Base-by-base conservation (phyloP, 2,888 invertebrate genomes). In the Tryphoninae sp. region DNA sequence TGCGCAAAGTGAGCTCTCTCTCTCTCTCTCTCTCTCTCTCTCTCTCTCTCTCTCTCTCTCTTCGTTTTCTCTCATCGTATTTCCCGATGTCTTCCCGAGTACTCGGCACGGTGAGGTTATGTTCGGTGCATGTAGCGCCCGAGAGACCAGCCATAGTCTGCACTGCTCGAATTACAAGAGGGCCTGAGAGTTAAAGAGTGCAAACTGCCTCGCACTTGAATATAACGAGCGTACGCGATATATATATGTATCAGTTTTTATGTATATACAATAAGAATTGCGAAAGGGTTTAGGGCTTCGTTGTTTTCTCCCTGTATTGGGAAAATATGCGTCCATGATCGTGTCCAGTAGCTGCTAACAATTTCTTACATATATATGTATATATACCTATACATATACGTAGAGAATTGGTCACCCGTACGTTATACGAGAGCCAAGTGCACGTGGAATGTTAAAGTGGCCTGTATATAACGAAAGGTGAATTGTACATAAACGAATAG, bases 171-270 rank as follows among this genome's bases (percentile, higher is more conserved):
- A 26, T 76, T 71, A 67, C 75, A 51, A 75, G 45, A 33, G 13
- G 8, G 49, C 45, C 62, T 55, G 73, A 77, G 73, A 69, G 81
- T 81, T 73, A 77, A 73, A 69, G 77, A 81, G 77, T 81, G 81
- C 81, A 73, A 81, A 81, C 81, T 77, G 51, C 73, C 64, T 80
- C 26, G 80, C 75, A 76, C 73, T 73, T 68, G 58, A 51, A 26
- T 49, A 51, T 77, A 81, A 77, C 58, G 81, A 81, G 58, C 77
- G 49, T 51, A 73, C 73, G 55, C 62, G 81, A 55, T 69, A 59
- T 69, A 74, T 55, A n/a, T 42, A 19, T 23, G 9, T 16, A 49
- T 9, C 19, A 26, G 3, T 59, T n/a, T 23, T 3, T 26, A 59
- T 33, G 9, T 59, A 26, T 59, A 58, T 59, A 9, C 3, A 33